phyloP scores from a whole-genome alignment of 1,140 invertebrate genomes.

The Drosophila lini region DNA sequence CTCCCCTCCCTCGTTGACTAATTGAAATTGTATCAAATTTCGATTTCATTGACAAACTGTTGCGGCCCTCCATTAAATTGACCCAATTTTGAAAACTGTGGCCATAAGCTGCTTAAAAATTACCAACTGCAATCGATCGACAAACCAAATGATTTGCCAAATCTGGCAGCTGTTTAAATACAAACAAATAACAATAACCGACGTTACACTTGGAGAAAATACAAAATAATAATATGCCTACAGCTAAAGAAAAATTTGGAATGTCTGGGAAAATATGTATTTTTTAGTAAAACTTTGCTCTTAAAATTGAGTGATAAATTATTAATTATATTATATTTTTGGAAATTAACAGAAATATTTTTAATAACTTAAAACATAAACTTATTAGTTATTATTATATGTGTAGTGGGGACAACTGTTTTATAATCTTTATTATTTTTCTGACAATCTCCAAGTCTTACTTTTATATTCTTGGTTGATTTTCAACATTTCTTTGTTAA shows the following conservation, averaged over 20 bases:
- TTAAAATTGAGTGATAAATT: background rate
- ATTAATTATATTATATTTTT: background rate
- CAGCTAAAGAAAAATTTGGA: background rate
- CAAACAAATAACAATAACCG: slow-evolving; percentile 16
- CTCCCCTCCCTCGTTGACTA: slow-evolving; percentile 13
- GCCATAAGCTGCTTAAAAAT: slow-evolving; percentile 68
- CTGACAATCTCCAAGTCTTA: background rate
- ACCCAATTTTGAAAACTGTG: slow-evolving; percentile 58
- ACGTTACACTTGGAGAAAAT: slow-evolving; percentile 2
- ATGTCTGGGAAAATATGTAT: too few species aligned
- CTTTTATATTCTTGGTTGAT: background rate
- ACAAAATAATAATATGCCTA: background rate
- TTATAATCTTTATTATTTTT: background rate
- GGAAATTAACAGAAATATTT: background rate
- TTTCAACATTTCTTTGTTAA: background rate
- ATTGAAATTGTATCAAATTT: slow-evolving; percentile 71
- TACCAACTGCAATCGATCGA: slow-evolving; percentile 36
- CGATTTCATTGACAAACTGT: slow-evolving; percentile 65
- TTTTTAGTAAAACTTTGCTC: too few species aligned
- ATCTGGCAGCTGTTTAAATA: slow-evolving; percentile 47
- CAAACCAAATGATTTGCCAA: slow-evolving; percentile 51
- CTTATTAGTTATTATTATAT: background rate
- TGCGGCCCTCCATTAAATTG: slow-evolving; percentile 63
- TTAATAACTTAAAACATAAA: background rate
- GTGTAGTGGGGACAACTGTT: background rate